phyloP scores from a whole-genome alignment of 2,113 vertebrate species.

The Eolophus roseicapilla region DNA sequence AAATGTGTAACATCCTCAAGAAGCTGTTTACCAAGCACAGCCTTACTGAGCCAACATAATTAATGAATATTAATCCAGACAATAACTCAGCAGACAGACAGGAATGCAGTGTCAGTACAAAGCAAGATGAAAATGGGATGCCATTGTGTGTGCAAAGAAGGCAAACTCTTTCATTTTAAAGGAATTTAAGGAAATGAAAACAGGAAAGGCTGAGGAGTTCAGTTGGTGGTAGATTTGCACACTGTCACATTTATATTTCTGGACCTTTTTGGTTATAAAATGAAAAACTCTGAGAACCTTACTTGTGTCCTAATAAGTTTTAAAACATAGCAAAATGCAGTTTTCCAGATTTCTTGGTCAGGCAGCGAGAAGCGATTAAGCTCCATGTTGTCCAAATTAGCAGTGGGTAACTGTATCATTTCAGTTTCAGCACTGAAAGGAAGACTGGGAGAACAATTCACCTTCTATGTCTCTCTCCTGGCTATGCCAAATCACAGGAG shows the following conservation, averaged over 20 bases:
- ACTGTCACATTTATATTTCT: not conserved
- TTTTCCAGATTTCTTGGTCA: not conserved
- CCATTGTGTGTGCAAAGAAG: not conserved
- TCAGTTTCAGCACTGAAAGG: not conserved
- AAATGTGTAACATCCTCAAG: not conserved
- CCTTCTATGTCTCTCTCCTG: not conserved
- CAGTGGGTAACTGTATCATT: not conserved
- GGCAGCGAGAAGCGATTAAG: not conserved
- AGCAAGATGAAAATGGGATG: constrained; percentile 16
- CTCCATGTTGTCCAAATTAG: not conserved
- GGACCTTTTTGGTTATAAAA: not conserved
- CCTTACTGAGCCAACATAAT: not conserved
- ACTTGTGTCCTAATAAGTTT: not conserved
- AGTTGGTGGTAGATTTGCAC: not conserved
- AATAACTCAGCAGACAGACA: constrained; percentile 39
- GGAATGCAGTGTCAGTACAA: constrained; percentile 12
- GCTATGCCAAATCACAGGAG: not conserved
- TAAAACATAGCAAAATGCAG: not conserved
- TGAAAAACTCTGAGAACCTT: not conserved
- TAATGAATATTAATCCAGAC: constrained; percentile 53
- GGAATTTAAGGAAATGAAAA: not conserved
- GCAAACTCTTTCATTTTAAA: not conserved
- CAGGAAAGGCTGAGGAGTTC: not conserved
- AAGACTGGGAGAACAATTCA: not conserved
- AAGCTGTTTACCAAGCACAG: constrained; percentile 44